phyloP scores from a whole-genome alignment of 1,140 invertebrate genomes.

The Hermatobates lingyangjiaoensis region DNA sequence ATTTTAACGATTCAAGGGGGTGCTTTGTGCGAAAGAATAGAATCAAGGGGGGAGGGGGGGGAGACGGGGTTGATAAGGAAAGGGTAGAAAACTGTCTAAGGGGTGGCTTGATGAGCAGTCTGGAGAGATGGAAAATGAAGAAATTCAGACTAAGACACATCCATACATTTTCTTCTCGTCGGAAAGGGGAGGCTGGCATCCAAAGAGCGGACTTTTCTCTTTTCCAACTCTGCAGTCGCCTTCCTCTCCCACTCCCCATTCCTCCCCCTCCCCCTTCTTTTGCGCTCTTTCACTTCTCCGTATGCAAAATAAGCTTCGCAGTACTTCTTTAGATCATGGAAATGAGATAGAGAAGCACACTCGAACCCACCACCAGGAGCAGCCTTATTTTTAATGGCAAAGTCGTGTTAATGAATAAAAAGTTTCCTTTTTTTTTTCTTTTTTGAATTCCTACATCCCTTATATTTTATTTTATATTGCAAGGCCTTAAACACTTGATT shows the following conservation, averaged over 20 bases:
- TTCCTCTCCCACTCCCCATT: neutral
- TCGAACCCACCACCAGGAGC: too few species aligned
- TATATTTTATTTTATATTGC: too few species aligned
- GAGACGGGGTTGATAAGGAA: neutral
- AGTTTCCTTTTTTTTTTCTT: too few species aligned
- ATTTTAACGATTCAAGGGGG: conserved; percentile 19
- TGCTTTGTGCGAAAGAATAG: conserved; percentile 14
- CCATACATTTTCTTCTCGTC: conserved; percentile 13
- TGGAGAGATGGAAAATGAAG: conserved; percentile 15
- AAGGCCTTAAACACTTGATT: too few species aligned
- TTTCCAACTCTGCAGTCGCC: neutral
- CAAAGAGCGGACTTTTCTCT: neutral
- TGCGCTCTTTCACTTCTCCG: neutral
- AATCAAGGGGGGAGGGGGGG: conserved; percentile 11
- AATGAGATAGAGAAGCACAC: too few species aligned
- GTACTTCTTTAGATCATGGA: too few species aligned
- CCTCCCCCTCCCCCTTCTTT: neutral
- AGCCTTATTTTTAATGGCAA: too few species aligned
- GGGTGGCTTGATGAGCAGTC: conserved; percentile 14
- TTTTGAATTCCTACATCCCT: too few species aligned
- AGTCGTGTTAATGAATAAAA: too few species aligned
- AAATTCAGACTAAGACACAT: conserved; percentile 17
- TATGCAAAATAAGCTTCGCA: neutral
- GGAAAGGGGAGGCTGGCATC: neutral
- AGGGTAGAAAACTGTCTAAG: conserved; percentile 2